Base-by-base conservation (phyloP, 2,113 vertebrate genomes). In the Columbina picui region DNA sequence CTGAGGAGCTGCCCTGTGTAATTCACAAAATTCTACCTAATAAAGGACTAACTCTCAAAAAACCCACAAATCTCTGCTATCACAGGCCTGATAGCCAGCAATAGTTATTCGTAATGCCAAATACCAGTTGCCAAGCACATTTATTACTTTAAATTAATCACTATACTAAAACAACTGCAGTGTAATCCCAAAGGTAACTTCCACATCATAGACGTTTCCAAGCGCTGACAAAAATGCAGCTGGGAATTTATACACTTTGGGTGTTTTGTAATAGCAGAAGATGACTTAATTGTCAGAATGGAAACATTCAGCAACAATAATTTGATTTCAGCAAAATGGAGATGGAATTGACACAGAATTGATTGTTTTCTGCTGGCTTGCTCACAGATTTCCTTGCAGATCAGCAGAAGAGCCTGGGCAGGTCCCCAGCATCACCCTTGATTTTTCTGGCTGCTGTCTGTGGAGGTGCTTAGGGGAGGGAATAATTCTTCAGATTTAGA, bases 1-100 rank as follows among this genome's bases (percentile, higher is more conserved):
- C 29, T 69, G 49, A 71, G 29, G 30, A 12, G 6, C 19, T 71
- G 27, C 1, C 20, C 29, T 0, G 0, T 26, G 19, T 56, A 64
- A 41, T 86, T 83, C 26, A 68, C 41, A 73, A 4, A 80, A 16
- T 60, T 84, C 11, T 10, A 11, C 27, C 49, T 26, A 36, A 53
- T 0, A 8, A 64, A 36, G 43, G 38, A 25, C 7, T 36, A n/a
- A 14, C 57, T 55, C 29, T 34, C 3, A 21, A 32, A 52, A 53
- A 5, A 1, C 11, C 11, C 21, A 25, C 20, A 30, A 7, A 30
- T 43, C 30, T 78, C 59, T 3, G 1, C 60, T 36, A 4, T 32
- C n/a, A 5, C 12, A 38, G 29, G 34, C n/a, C 26, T 32, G 61
- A 16, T 36, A 36, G 55, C 39, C 63, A 55, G 50, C 56, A 50